A percentile compares a stretch with the other conserved stretches of the same genome.
phyloP scores from a whole-genome alignment of 2,888 invertebrate species.

The Xylota sylvarum region DNA sequence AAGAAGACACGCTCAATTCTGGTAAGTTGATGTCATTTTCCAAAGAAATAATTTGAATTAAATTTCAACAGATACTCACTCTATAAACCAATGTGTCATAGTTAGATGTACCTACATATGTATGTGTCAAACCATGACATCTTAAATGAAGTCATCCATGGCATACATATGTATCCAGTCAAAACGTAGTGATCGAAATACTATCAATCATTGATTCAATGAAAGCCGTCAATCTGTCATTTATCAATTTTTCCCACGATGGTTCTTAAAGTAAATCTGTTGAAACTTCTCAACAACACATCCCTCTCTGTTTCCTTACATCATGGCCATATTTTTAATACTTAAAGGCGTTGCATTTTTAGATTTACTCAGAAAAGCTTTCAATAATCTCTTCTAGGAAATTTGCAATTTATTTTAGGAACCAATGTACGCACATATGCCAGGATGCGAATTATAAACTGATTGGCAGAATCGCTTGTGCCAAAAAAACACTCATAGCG shows the following conservation, averaged over 20 bases:
- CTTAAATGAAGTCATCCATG: no score
- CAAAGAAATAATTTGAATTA: no score
- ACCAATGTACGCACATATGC: background rate
- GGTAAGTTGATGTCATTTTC: no score
- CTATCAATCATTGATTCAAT: background rate
- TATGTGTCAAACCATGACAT: no score
- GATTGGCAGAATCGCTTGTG: no score
- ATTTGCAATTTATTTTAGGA: background rate
- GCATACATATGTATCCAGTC: no score
- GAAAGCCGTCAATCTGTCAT: background rate
- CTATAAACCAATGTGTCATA: no score
- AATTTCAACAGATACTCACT: no score
- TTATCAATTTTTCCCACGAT: background rate
- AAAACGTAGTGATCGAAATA: no score
- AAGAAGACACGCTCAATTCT: no score
- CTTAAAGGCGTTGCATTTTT: background rate
- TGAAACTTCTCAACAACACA: background rate
- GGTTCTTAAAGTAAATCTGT: background rate
- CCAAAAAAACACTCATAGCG: no score
- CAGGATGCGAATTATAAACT: background rate
- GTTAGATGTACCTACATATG: no score
- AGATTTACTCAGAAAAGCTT: background rate
- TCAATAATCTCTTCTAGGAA: background rate
- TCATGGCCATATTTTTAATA: background rate
- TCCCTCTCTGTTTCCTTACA: background rate